These are phyloP conservation scores for Oreochromis niloticus DNA, from an alignment of 2,113 vertebrate species.

Conservation along the genomic window DNA sequence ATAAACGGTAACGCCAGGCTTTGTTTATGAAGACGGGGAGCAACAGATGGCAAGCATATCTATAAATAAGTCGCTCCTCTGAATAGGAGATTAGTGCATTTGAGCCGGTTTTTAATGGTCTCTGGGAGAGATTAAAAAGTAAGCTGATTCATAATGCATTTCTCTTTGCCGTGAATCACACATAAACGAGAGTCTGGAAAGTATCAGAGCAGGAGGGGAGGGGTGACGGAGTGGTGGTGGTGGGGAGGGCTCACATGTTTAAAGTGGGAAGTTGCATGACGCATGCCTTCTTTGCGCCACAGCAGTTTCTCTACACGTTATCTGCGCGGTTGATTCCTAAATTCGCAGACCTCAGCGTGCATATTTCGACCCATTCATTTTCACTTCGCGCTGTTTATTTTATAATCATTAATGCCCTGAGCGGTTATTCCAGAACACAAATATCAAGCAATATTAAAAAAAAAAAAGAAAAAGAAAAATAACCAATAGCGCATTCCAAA, in stretches of 20 bases:
- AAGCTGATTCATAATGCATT: slow-evolving; percentile 67
- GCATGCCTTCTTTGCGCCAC: neutral
- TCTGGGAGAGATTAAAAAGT: slow-evolving; percentile 68
- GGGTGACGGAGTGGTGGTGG: neutral
- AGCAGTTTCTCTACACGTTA: neutral
- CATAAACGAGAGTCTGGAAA: slow-evolving; percentile 40
- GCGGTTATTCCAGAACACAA: slow-evolving; percentile 19
- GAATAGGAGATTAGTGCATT: slow-evolving; percentile 73
- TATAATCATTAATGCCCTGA: slow-evolving; percentile 25
- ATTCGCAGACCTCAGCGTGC: neutral
- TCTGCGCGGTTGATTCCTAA: neutral
- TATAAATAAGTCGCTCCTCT: slow-evolving; percentile 73
- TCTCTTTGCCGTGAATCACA: slow-evolving; percentile 52
- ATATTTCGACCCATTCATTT: neutral
- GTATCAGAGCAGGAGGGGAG: neutral
- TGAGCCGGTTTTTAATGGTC: slow-evolving; percentile 71
- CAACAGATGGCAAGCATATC: slow-evolving; percentile 75
- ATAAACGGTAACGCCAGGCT: slow-evolving; percentile 4
- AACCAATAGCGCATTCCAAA: slow-evolving; percentile 31
- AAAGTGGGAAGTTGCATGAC: neutral
- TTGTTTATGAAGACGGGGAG: slow-evolving; percentile 44
- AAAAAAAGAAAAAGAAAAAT: neutral
- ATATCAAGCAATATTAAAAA: neutral
- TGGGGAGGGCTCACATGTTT: neutral
- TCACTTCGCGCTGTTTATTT: neutral